A percentile compares a stretch with the other conserved stretches of the same genome.
Evolutionary conservation across 2,113 vertebrate species (phyloP).

Genomic region (Nothobranchius kuhntae): DNA sequence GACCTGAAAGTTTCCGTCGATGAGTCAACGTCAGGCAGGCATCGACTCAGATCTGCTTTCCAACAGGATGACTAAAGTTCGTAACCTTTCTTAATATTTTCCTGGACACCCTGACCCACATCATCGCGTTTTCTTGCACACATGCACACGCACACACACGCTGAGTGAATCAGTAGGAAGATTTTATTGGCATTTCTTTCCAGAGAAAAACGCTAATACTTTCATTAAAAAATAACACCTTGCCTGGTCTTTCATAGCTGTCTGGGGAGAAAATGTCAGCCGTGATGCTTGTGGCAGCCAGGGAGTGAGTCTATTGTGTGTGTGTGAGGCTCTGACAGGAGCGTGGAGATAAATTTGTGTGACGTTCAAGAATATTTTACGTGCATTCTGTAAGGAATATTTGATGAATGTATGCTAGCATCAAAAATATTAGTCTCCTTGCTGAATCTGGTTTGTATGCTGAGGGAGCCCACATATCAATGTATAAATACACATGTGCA

Average conservation of each 20-base stretch:
- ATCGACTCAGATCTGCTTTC: slow-evolving; percentile 5
- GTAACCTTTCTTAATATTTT: not conserved
- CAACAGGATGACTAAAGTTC: not conserved
- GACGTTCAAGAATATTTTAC: too few species aligned
- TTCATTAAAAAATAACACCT: not conserved
- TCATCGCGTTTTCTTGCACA: not conserved
- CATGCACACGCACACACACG: not conserved
- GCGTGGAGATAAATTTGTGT: not conserved
- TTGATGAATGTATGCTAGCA: too few species aligned
- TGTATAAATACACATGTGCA: not conserved
- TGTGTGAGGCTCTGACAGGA: not conserved
- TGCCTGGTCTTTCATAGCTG: not conserved
- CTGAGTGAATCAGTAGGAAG: too few species aligned
- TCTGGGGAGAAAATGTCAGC: slow-evolving; percentile 1
- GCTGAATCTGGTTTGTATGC: not conserved
- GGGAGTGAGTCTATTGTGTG: not conserved
- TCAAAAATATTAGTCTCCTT: too few species aligned
- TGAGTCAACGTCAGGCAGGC: slow-evolving; percentile 20
- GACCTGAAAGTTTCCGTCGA: slow-evolving; percentile 21
- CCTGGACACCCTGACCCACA: not conserved
- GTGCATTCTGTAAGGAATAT: too few species aligned
- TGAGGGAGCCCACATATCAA: not conserved
- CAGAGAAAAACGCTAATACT: not conserved
- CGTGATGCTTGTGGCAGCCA: not conserved
- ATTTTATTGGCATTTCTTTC: too few species aligned